phyloP scores from a whole-genome alignment of 2,888 invertebrate genomes.

The Leucophora obtusa region DNA sequence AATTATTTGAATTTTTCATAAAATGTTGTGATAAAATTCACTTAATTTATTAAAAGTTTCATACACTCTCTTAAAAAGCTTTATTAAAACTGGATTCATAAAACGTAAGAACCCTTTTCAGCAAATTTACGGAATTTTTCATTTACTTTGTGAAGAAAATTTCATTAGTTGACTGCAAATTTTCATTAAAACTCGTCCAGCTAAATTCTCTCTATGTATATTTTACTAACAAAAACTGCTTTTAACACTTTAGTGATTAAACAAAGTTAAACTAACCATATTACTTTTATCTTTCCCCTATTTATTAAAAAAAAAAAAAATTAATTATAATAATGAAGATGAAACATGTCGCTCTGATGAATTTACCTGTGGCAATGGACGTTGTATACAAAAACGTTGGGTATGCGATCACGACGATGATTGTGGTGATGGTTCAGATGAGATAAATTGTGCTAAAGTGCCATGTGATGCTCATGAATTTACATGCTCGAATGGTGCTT shows the following conservation, averaged over 20 bases:
- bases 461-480: slow-evolving; percentile 87
- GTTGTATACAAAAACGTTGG: slow-evolving; percentile 92
- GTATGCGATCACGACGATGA: slow-evolving; percentile 92
- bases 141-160: too few relatives aligned
- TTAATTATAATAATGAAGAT: slow-evolving; percentile 80
- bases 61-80: too few relatives aligned
- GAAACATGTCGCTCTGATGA: slow-evolving; percentile 94
- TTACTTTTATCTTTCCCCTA: slow-evolving; percentile 41
- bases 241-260: slow-evolving; percentile 2
- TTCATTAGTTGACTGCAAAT: too few relatives aligned
- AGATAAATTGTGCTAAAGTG: slow-evolving; percentile 85
- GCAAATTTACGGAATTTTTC: too few relatives aligned
- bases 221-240: slow-evolving; percentile 10
- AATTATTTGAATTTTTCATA: too few relatives aligned
- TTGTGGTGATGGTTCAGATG: slow-evolving; percentile 91
- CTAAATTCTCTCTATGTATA: too few relatives aligned
- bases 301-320: slow-evolving; percentile 1
- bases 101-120: too few relatives aligned
- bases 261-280: not conserved
- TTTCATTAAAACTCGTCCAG: too few relatives aligned
- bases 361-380: slow-evolving; percentile 94
- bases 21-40: too few relatives aligned
- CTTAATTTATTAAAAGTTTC: too few relatives aligned
- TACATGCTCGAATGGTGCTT: slow-evolving; percentile 86
- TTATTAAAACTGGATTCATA: too few relatives aligned